Percentiles rank a stretch among this genome's conserved stretches.
Conservation (phyloP, 2,888 invertebrate species). For the Lycaena phlaeas region DNA sequence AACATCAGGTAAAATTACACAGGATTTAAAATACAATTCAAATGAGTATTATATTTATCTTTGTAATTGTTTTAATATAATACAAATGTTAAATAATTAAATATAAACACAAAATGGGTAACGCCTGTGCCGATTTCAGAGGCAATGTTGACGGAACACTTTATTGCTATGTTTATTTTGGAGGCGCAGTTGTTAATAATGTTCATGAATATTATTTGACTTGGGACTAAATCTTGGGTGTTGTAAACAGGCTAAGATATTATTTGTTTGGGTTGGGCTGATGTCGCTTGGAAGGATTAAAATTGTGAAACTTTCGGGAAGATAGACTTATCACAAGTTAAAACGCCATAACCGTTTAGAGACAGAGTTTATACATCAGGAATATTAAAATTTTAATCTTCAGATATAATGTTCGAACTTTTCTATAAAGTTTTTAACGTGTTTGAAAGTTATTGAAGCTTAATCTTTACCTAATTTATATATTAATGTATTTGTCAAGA, state of each 20-base stretch:
- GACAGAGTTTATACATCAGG: too few relatives aligned
- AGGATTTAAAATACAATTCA: too few relatives aligned
- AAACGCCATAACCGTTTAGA: not conserved
- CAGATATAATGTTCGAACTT: too few relatives aligned
- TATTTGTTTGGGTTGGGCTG: not conserved
- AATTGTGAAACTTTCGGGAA: not conserved
- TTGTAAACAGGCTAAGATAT: not conserved
- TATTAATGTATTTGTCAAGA: too few relatives aligned
- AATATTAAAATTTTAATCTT: not conserved
- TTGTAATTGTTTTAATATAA: too few relatives aligned
- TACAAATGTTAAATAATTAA: too few relatives aligned
- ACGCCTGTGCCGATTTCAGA: not conserved
- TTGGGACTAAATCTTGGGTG: not conserved
- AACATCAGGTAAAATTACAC: too few relatives aligned
- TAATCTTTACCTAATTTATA: too few relatives aligned
- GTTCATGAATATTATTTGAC: not conserved
- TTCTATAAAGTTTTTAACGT: too few relatives aligned
- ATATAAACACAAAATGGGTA: too few relatives aligned
- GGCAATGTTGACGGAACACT: constrained; percentile 8
- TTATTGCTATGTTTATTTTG: not conserved
- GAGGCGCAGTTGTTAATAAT: not conserved
- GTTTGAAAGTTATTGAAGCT: too few relatives aligned
- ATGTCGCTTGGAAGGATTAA: not conserved
- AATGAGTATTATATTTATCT: too few relatives aligned
- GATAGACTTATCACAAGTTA: not conserved